Percentiles rank a stretch among this genome's conserved stretches.
Evolutionary conservation across 2,797 vertebrate species (phyloP).

Genomic region (Cynodonichthys magdalenae): DNA sequence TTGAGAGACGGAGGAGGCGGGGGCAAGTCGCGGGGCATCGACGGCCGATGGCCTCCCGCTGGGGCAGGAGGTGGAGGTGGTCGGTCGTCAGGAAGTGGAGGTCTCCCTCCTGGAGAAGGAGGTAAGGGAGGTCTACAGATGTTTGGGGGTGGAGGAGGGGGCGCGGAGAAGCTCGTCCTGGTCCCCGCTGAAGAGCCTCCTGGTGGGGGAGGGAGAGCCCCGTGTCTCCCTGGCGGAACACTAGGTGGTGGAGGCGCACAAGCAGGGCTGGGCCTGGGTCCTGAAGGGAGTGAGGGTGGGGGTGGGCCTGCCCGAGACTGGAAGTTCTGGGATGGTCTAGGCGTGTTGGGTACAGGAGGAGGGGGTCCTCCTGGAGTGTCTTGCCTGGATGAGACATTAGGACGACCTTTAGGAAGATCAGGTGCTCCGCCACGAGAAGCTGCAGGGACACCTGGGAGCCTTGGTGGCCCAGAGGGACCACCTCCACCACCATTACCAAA

Average conservation of each 20-base stretch:
- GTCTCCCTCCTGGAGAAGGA: constrained; percentile 72
- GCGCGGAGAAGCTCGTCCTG: constrained; percentile 45
- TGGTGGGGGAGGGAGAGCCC: constrained; percentile 72
- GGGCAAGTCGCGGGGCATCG: constrained; percentile 75
- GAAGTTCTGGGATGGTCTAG: constrained; percentile 80
- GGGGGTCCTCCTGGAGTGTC: constrained; percentile 83
- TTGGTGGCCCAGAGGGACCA: constrained; percentile 63
- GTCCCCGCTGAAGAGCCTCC: constrained; percentile 64
- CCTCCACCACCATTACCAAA: constrained; percentile 73
- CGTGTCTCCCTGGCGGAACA: constrained; percentile 72
- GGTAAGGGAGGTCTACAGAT: constrained; percentile 71
- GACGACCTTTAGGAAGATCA: constrained; percentile 83
- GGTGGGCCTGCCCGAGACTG: constrained; percentile 78
- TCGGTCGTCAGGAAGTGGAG: constrained; percentile 72
- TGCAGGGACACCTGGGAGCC: constrained; percentile 75
- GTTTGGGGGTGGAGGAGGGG: constrained; percentile 56
- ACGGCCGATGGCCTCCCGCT: constrained; percentile 76
- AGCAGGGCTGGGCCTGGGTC: constrained; percentile 60
- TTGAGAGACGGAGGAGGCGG: constrained; percentile 82
- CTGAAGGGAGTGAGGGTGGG: constrained; percentile 71
- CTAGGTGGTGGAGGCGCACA: constrained; percentile 61
- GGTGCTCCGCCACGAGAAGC: constrained; percentile 73
- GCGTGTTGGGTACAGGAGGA: constrained; percentile 89
- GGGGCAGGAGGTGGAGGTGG: constrained; percentile 87
- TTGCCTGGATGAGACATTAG: constrained; percentile 75